Evolutionary conservation across 2,113 vertebrate genomes (phyloP), one percentile per base, ranked within the genome.

Genomic region (Poecile atricapillus): DNA sequence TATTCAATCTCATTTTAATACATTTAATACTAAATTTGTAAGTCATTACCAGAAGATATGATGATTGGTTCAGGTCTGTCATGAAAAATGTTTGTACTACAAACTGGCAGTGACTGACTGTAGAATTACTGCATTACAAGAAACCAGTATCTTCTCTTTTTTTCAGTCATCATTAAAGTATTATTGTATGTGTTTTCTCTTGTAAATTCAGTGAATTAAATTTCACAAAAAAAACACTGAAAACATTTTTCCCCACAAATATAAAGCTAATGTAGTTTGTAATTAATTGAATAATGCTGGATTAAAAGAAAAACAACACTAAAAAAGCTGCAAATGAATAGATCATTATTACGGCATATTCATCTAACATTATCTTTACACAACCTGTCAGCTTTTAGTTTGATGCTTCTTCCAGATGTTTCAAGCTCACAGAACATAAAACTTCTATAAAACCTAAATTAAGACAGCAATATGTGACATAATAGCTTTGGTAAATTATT

Each of bases 401-500:
- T 80, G 55, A 60, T 58, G 35, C 30, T 44, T 69, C 44, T 70
- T 47, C 27, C 43, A 93, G 74, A 80, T 65, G 23, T 47, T 39
- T 60, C 31, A 70, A 79, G 68, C 30, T 81, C 56, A 35, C 23
- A 55, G 65, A 78, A 86, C 28, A 82, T 55, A 35, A 71, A 91
- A 64, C 60, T 95, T 79, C 86, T 74, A 18, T 83, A 75, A 84
- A 89, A 87, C 4, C 60, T 79, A 83, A 95, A 86, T 78, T 63
- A 81, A 91, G 55, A 63, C 22, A 83, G 25, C n/a, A 70, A 55
- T 84, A 91, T 75, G 33, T 85, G 63, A 70, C 53, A 79, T 80
- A 79, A 80, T 53, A 81, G 37, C 44, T 67, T 73, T 90, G 27
- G 44, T 90, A 94, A 95, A 87, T 86, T 73, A 69, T 94, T 94